A percentile compares a stretch with the other conserved stretches of the same genome.
Evolutionary conservation across 1,140 invertebrate species (phyloP).

Genomic region (Orussus abietinus): DNA sequence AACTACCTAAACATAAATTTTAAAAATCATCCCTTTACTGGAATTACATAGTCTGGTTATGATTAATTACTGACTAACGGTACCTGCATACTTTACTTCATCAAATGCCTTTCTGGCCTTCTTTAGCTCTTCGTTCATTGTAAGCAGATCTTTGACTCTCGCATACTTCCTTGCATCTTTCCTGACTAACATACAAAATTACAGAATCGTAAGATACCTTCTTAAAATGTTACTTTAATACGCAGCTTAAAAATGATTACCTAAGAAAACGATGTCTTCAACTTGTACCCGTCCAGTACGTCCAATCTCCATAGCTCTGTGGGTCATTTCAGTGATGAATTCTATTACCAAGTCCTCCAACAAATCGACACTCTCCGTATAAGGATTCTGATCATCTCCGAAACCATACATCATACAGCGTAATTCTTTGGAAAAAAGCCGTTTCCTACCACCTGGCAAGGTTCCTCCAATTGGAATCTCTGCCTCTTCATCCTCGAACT

Average conservation of each 20-base stretch:
- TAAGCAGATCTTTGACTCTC: constrained; percentile 94
- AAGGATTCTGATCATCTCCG: constrained; percentile 99
- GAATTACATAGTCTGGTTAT: no score
- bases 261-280: constrained; percentile 95
- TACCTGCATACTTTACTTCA: constrained; percentile 91
- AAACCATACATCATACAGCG: constrained; percentile 99
- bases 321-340: constrained; percentile 93
- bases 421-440: constrained; percentile 86
- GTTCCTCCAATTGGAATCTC: constrained; percentile 60
- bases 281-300: constrained; percentile 91
- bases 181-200: constrained; percentile 63
- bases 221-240: constrained; percentile 3
- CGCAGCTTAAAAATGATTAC: constrained; percentile 22
- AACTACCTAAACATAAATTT: no score
- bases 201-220: no score
- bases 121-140: constrained; percentile 99
- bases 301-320: constrained; percentile 95
- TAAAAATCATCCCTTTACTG: no score
- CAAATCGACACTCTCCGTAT: constrained; percentile 97
- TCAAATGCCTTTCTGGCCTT: constrained; percentile 99
- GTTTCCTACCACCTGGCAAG: constrained; percentile 71
- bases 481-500: constrained; percentile 64
- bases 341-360: constrained; percentile 97
- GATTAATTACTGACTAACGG: constrained; percentile 35
- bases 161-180: constrained; percentile 97